Percentiles rank a stretch among this genome's conserved stretches.
Evolutionary conservation across 1,140 invertebrate species (phyloP).

Genomic region (Diorhabda carinulata): DNA sequence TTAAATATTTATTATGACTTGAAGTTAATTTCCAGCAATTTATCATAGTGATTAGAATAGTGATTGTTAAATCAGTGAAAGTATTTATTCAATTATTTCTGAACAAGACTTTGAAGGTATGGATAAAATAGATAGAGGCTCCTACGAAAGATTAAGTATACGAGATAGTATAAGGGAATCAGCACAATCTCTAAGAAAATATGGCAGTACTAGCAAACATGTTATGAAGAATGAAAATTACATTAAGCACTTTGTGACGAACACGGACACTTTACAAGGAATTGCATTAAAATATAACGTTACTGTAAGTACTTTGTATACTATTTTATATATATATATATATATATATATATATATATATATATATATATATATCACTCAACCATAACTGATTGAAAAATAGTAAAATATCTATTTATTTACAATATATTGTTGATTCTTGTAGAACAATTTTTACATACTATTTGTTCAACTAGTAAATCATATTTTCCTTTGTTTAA

Average conservation of each 20-base stretch:
- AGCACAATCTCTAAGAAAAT: slow-evolving; percentile 78
- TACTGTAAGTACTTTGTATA: slow-evolving; percentile 60
- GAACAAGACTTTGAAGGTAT: neutral
- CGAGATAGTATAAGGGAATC: slow-evolving; percentile 79
- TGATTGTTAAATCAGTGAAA: neutral
- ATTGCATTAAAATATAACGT: slow-evolving; percentile 89
- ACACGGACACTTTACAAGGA: slow-evolving; percentile 86
- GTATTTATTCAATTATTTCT: neutral
- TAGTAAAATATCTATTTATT: neutral
- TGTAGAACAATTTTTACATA: too few relatives aligned
- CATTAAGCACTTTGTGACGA: slow-evolving; percentile 73
- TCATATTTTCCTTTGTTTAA: too few relatives aligned
- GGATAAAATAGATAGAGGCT: slow-evolving; percentile 58
- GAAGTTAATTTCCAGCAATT: neutral
- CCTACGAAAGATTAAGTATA: slow-evolving; percentile 80
- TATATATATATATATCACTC: neutral
- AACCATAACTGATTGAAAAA: neutral
- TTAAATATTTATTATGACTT: neutral
- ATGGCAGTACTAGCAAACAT: slow-evolving; percentile 79
- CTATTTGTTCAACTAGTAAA: too few relatives aligned
- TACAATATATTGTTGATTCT: too few relatives aligned
- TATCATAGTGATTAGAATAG: neutral
- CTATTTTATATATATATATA: slow-evolving; percentile 6
- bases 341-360: slow-evolving; percentile 6
- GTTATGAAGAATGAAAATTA: slow-evolving; percentile 59